Conservation (phyloP, 2,888 invertebrate genomes). For the Plagiodera versicolora region DNA sequence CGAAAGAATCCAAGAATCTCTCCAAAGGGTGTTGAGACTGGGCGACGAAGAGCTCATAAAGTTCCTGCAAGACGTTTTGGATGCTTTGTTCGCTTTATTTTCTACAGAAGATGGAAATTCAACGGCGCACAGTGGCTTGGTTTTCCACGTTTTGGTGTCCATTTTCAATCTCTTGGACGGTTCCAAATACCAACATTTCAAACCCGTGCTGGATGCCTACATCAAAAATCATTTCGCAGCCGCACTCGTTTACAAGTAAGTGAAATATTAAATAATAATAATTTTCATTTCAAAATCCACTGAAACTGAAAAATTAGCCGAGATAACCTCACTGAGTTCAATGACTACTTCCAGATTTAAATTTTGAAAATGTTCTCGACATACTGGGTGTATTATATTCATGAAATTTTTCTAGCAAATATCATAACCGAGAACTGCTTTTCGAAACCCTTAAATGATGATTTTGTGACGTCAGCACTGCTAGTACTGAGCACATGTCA, state of each 20-base stretch:
- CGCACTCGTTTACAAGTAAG: constrained; percentile 89
- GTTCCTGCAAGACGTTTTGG: constrained; percentile 91
- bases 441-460: no score
- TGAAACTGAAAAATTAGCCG: no score
- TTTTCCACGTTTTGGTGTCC: constrained; percentile 89
- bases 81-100: constrained; percentile 90
- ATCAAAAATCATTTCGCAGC: constrained; percentile 94
- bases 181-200: constrained; percentile 90
- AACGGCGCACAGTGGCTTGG: constrained; percentile 85
- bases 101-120: constrained; percentile 90
- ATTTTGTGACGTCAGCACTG: no score
- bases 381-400: no score
- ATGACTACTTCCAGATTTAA: no score
- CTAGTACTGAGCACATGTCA: no score
- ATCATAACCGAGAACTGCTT: no score
- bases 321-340: no score
- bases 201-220: constrained; percentile 91
- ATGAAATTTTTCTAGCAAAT: no score
- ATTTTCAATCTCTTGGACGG: constrained; percentile 90
- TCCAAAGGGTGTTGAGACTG: constrained; percentile 79
- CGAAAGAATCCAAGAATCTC: constrained; percentile 82
- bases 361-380: no score
- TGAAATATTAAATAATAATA: no score
- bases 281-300: no score
- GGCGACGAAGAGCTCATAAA: constrained; percentile 91